phyloP scores from a whole-genome alignment of 2,113 vertebrate genomes.

The Rhinopithecus roxellana region DNA sequence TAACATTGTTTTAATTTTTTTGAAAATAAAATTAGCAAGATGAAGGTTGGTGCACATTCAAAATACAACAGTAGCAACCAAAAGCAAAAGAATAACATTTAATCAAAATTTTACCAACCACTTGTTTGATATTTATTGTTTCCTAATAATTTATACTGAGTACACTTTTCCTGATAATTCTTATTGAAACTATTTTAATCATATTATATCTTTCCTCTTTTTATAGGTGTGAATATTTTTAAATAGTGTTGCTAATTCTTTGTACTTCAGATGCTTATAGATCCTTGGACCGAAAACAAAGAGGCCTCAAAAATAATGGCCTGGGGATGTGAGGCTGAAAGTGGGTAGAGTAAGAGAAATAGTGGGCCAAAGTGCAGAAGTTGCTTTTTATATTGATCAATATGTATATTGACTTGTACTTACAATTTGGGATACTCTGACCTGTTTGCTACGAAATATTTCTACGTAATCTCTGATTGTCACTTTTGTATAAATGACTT shows the following conservation, averaged over 20 bases:
- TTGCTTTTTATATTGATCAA: neutral
- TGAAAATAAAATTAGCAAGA: neutral
- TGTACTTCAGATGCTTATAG: neutral
- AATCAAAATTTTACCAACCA: slow-evolving; percentile 22
- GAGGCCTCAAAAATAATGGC: neutral
- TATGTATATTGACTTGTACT: neutral
- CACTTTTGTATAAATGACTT: neutral
- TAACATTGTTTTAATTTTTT: neutral
- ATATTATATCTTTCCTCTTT: neutral
- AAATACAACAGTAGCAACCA: neutral
- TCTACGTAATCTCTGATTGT: neutral
- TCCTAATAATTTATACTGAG: neutral
- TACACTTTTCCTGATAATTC: neutral
- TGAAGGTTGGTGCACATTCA: neutral
- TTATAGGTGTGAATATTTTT: neutral
- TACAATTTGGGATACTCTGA: neutral
- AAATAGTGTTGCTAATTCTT: neutral
- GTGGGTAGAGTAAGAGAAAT: neutral
- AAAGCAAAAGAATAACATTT: neutral
- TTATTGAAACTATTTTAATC: neutral
- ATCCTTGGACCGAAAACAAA: neutral
- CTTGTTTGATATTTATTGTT: neutral
- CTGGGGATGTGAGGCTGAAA: neutral
- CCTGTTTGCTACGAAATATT: neutral
- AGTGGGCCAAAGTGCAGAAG: neutral